Percentiles rank a stretch among this genome's conserved stretches.
These are phyloP conservation scores for Vombatus ursinus DNA, from an alignment of 2,113 vertebrate genomes.

Conservation along the genomic window DNA sequence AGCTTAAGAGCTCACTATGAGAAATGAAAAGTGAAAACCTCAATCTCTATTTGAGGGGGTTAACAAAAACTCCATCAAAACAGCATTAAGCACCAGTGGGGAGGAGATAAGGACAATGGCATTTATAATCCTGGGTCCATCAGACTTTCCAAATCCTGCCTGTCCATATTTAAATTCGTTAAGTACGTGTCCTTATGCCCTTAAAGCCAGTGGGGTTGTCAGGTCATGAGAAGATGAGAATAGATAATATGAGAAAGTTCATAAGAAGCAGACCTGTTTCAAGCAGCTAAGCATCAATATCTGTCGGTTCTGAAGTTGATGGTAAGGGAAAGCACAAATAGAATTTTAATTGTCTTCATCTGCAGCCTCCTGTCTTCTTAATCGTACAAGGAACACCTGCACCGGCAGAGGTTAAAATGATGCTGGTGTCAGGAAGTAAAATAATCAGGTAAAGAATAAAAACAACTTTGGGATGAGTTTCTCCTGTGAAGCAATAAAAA, in stretches of 20 bases:
- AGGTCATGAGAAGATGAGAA: background rate
- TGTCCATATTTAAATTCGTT: slow-evolving; percentile 22
- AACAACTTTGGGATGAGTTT: slow-evolving; percentile 49
- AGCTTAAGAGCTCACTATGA: slow-evolving; percentile 7
- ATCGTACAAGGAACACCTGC: slow-evolving; percentile 33
- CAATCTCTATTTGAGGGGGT: slow-evolving; percentile 37
- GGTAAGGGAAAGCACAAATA: slow-evolving; percentile 27
- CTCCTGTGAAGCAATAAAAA: slow-evolving; percentile 61
- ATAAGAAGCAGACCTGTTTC: slow-evolving; percentile 30
- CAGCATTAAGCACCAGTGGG: background rate
- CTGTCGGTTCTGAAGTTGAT: slow-evolving; percentile 14
- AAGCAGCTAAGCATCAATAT: slow-evolving; percentile 8
- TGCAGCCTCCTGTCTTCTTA: slow-evolving; percentile 32
- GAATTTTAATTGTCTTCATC: slow-evolving; percentile 47
- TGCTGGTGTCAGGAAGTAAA: slow-evolving; percentile 62
- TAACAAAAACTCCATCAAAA: slow-evolving; percentile 15
- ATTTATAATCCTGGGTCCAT: background rate
- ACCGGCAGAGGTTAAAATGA: slow-evolving; percentile 59
- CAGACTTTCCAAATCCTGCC: background rate
- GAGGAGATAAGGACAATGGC: slow-evolving; percentile 20
- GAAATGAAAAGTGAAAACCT: slow-evolving; percentile 29
- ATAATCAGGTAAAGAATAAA: slow-evolving; percentile 64
- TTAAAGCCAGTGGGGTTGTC: background rate
- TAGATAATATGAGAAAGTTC: slow-evolving; percentile 31
- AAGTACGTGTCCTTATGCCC: background rate